These are phyloP conservation scores for Aix galericulata DNA, from an alignment of 2,113 vertebrate species.

Conservation along the genomic window DNA sequence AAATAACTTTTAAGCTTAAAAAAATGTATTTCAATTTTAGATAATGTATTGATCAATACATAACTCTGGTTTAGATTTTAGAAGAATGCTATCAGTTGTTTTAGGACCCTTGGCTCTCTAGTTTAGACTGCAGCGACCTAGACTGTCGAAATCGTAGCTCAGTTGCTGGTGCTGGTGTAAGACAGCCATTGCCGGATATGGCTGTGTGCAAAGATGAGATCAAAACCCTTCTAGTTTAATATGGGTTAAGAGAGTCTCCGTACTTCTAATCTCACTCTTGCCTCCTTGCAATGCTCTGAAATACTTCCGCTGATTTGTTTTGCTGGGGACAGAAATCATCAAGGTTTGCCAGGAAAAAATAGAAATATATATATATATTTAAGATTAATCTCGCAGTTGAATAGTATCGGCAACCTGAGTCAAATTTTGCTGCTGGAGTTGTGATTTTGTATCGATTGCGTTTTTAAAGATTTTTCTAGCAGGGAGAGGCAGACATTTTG, in stretches of 20 bases:
- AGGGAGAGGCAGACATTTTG: constrained; percentile 8
- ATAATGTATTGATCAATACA: neutral
- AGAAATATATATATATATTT: neutral
- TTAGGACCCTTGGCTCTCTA: neutral
- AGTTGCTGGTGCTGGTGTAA: neutral
- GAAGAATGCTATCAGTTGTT: neutral
- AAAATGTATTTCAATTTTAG: neutral
- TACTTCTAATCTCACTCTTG: neutral
- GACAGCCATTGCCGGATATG: neutral
- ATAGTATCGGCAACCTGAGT: neutral
- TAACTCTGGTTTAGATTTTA: neutral
- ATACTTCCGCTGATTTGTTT: neutral
- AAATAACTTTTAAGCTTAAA: neutral
- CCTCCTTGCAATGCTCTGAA: neutral
- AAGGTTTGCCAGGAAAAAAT: neutral
- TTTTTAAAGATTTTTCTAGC: constrained; percentile 50
- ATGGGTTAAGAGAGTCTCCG: neutral
- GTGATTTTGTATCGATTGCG: constrained; percentile 37
- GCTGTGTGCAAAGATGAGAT: neutral
- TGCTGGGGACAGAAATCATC: neutral
- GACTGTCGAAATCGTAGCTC: neutral
- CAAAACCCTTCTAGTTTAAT: neutral
- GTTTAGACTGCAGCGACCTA: neutral
- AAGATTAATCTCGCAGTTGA: constrained; percentile 34
- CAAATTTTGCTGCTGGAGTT: constrained; percentile 10